phyloP scores from a whole-genome alignment of 2,888 invertebrate species.

The Furcula furcula region DNA sequence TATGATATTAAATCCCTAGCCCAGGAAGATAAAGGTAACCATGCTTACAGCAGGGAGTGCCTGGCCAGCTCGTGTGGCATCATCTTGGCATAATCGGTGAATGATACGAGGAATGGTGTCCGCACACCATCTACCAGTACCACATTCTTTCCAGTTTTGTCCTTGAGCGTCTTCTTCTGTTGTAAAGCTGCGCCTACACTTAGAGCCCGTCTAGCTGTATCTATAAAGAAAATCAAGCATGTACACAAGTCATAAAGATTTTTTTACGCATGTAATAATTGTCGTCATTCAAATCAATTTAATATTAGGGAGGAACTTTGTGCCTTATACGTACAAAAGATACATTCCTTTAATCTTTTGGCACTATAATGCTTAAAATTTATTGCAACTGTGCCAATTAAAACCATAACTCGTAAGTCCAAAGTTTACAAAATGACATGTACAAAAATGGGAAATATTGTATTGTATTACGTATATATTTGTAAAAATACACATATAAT shows the following conservation, averaged over 20 bases:
- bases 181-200: slow-evolving; percentile 76
- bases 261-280: too few species aligned
- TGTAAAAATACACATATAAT: slow-evolving; percentile 1
- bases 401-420: slow-evolving; percentile 39
- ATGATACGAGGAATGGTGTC: slow-evolving; percentile 96
- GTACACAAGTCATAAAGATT: too few species aligned
- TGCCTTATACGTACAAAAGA: slow-evolving; percentile 1
- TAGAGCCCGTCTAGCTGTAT: slow-evolving; percentile 71
- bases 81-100: slow-evolving; percentile 95
- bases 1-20: too few species aligned
- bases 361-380: slow-evolving; percentile 34
- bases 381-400: slow-evolving; percentile 49
- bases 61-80: slow-evolving; percentile 98
- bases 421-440: slow-evolving; percentile 48
- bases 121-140: slow-evolving; percentile 98
- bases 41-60: slow-evolving; percentile 91
- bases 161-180: slow-evolving; percentile 80
- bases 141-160: slow-evolving; percentile 89
- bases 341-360: slow-evolving; percentile 31
- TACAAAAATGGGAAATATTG: neutral
- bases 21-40: neutral
- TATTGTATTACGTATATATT: neutral
- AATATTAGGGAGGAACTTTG: neutral
- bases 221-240: slow-evolving; percentile 51
- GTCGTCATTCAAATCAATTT: too few species aligned